Conservation (phyloP, 2,797 vertebrate species). For the Harpagifer antarcticus region DNA sequence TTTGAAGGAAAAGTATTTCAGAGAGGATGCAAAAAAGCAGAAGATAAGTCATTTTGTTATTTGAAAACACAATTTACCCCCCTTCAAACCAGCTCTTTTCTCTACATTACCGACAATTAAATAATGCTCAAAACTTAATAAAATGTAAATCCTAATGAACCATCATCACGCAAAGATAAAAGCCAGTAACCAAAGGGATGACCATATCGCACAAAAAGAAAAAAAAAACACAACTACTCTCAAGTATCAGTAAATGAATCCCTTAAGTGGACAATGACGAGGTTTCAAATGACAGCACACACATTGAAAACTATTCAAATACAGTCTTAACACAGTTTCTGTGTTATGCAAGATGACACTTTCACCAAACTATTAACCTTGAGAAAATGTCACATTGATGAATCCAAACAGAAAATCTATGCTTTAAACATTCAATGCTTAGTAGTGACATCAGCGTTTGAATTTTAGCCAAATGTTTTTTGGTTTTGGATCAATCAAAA, state of each 20-base stretch:
- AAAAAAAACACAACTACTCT: neutral
- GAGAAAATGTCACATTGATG: neutral
- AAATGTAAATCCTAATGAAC: neutral
- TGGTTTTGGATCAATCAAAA: no score
- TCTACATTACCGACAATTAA: neutral
- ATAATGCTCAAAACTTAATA: neutral
- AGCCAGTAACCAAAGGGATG: neutral
- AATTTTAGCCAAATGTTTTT: no score
- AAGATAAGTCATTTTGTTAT: no score
- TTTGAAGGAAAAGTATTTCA: neutral
- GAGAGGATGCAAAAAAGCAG: no score
- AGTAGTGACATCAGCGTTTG: neutral
- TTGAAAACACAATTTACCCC: no score
- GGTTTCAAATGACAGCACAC: neutral
- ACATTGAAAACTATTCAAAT: no score
- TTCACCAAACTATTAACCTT: neutral
- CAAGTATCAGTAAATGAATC: neutral
- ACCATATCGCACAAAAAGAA: neutral
- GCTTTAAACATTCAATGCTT: neutral
- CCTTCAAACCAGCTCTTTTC: no score
- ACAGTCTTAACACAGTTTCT: neutral
- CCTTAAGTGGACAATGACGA: neutral
- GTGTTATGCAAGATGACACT: neutral
- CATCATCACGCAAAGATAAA: neutral
- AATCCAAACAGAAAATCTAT: neutral